These are phyloP conservation scores for Harpagoxenus sublaevis DNA, from an alignment of 2,888 invertebrate genomes.

Conservation along the genomic window DNA sequence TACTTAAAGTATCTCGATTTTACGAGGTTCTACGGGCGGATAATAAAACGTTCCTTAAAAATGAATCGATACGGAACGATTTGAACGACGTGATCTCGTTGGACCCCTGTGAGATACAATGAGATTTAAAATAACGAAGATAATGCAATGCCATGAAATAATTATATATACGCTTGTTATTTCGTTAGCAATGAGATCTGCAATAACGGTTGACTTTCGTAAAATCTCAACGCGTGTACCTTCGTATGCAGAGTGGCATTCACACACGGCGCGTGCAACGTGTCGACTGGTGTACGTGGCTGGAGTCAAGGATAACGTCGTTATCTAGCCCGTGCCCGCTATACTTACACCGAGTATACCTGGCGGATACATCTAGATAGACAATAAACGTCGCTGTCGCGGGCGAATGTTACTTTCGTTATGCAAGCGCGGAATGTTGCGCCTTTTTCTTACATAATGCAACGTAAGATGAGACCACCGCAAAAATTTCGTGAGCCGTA, in stretches of 20 bases:
- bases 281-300: slow-evolving; percentile 63
- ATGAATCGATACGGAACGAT: not conserved
- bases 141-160: not conserved
- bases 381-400: slow-evolving; percentile 54
- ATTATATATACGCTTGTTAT: not conserved
- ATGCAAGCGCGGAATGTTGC: slow-evolving; percentile 74
- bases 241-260: slow-evolving; percentile 64
- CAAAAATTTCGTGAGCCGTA: slow-evolving; percentile 32
- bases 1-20: not conserved
- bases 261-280: slow-evolving; percentile 66
- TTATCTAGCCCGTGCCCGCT: slow-evolving; percentile 78
- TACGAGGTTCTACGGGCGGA: not conserved
- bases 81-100: not conserved
- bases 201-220: slow-evolving; percentile 52
- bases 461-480: slow-evolving; percentile 33
- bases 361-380: slow-evolving; percentile 34
- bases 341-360: slow-evolving; percentile 61
- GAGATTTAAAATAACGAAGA: not conserved
- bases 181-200: not conserved
- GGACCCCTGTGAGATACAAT: not conserved
- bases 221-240: slow-evolving; percentile 57
- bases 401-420: slow-evolving; percentile 71
- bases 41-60: not conserved
- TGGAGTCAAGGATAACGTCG: slow-evolving; percentile 83
- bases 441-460: slow-evolving; percentile 66